Percentiles rank a stretch among this genome's conserved stretches.
Evolutionary conservation across 2,888 invertebrate genomes (phyloP).

Genomic region (Ptychoptera contaminata): DNA sequence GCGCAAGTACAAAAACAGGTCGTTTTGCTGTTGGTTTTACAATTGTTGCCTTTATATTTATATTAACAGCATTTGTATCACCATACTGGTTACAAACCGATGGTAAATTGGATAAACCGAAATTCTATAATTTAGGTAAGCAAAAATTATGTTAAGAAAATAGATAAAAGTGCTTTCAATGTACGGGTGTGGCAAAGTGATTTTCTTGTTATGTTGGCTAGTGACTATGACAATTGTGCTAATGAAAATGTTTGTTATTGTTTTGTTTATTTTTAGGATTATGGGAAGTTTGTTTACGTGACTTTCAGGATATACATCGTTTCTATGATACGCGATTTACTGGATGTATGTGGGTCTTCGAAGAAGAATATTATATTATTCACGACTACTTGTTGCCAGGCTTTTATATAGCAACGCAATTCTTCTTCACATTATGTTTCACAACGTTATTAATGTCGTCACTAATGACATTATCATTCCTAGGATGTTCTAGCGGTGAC

Average conservation of each 20-base stretch:
- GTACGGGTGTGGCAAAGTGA: not conserved
- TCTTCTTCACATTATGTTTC: conserved; percentile 80
- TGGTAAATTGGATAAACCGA: conserved; percentile 57
- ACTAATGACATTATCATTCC: conserved; percentile 55
- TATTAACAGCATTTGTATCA: conserved; percentile 67
- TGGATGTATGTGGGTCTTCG: conserved; percentile 95
- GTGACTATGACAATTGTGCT: not conserved
- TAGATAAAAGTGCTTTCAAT: not conserved
- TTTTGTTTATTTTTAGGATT: conserved; percentile 44
- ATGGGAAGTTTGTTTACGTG: conserved; percentile 88
- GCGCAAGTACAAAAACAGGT: conserved; percentile 26
- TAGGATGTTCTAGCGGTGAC: conserved; percentile 58
- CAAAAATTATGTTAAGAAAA: not conserved
- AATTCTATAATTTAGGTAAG: conserved; percentile 67
- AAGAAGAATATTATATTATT: conserved; percentile 92
- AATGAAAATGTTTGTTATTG: not conserved
- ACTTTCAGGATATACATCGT: conserved; percentile 73
- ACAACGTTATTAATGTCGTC: conserved; percentile 62
- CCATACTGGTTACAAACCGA: conserved; percentile 80
- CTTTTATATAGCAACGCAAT: conserved; percentile 87
- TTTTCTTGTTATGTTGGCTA: not conserved
- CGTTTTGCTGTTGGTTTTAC: conserved; percentile 45
- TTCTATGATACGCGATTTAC: conserved; percentile 69
- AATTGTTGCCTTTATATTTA: conserved; percentile 48
- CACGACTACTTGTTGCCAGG: conserved; percentile 76